Evolutionary conservation across 1,140 invertebrate species (phyloP).

Genomic region (Telenomus remus): DNA sequence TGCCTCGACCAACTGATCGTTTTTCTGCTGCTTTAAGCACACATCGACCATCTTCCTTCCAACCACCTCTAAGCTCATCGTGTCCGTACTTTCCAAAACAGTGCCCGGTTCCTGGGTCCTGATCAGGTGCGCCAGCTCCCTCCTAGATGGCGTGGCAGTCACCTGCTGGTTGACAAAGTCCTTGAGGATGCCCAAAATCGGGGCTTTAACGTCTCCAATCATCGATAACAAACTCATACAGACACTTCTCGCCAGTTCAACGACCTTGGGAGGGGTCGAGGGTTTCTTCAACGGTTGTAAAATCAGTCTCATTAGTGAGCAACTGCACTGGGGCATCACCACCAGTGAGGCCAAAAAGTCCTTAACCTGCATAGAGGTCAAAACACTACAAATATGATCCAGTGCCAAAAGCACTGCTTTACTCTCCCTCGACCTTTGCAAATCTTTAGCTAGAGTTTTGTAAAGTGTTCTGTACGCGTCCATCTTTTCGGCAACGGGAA

Average conservation of each 20-base stretch:
- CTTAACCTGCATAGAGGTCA: constrained; percentile 72
- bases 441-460: constrained; percentile 70
- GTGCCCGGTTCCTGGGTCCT: constrained; percentile 62
- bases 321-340: constrained; percentile 71
- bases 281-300: constrained; percentile 69
- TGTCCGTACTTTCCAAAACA: constrained; percentile 66
- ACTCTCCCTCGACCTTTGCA: constrained; percentile 69
- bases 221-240: constrained; percentile 69
- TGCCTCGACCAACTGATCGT: constrained; percentile 68
- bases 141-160: constrained; percentile 58
- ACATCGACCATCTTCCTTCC: constrained; percentile 68
- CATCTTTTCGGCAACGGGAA: constrained; percentile 67
- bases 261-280: constrained; percentile 61
- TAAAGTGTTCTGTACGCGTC: constrained; percentile 70
- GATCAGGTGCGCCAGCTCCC: constrained; percentile 59
- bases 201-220: constrained; percentile 70
- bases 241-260: constrained; percentile 69
- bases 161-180: constrained; percentile 69
- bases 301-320: constrained; percentile 72
- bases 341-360: constrained; percentile 70
- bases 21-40: constrained; percentile 70
- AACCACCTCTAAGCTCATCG: constrained; percentile 65
- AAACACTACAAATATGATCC: constrained; percentile 71
- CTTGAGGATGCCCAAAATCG: constrained; percentile 67
- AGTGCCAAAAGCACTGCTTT: constrained; percentile 69